Percentiles rank a stretch among this genome's conserved stretches.
Conservation (phyloP, 2,113 vertebrate genomes). For the Smithornis capensis region DNA sequence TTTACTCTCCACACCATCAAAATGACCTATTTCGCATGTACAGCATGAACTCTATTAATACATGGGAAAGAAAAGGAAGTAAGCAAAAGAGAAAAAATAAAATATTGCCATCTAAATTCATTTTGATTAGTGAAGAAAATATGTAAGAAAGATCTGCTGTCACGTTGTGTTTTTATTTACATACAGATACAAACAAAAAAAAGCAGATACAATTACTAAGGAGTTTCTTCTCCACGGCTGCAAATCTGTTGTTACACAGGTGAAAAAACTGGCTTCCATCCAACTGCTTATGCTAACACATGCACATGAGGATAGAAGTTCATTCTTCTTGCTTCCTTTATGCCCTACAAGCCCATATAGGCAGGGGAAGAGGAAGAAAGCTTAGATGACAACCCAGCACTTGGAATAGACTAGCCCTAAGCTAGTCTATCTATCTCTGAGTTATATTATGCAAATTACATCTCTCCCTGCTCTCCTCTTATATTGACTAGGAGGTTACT, state of each 20-base stretch:
- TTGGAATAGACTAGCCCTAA: accelerated
- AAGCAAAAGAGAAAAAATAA: background rate
- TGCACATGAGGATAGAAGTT: background rate
- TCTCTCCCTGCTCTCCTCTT: background rate
- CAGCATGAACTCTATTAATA: background rate
- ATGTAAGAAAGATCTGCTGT: background rate
- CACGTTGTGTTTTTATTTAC: background rate
- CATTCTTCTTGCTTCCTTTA: background rate
- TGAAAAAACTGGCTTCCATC: background rate
- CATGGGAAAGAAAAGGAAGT: background rate
- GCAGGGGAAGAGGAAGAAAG: background rate
- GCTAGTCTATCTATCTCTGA: background rate
- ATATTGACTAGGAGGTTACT: background rate
- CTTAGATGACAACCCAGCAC: background rate
- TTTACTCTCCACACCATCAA: background rate
- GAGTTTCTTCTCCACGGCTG: background rate
- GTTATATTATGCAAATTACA: background rate
- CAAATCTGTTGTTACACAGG: background rate
- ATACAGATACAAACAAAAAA: background rate
- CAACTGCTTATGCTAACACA: background rate
- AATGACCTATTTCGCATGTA: background rate
- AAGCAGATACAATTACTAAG: background rate
- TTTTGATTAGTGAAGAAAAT: background rate
- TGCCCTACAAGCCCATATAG: background rate
- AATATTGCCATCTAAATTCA: background rate